Base-by-base conservation (phyloP, 1,140 invertebrate genomes). In the Lithobius niger region DNA sequence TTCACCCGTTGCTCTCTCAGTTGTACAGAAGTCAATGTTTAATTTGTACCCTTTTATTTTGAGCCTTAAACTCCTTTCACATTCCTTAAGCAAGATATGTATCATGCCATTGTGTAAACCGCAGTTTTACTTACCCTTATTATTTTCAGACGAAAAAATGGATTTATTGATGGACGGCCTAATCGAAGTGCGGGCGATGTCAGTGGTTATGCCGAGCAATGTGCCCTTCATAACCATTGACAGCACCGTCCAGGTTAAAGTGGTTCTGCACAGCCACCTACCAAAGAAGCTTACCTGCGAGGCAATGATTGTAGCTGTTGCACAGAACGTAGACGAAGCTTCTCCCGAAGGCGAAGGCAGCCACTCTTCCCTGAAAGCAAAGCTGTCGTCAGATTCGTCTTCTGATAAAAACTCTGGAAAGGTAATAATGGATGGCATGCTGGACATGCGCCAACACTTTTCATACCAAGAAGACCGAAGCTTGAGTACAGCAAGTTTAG, bases 391-490 rank as follows among this genome's bases (percentile, higher is more conserved):
- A 57, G 57, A 40, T 25, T 2, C 26, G 50, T 28, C n/a, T 26
- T n/a, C n/a, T 18, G 50, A 36, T 19, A 18, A 28, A 27, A 18
- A 26, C 15, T 52, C 3, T 18, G 16, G 47, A 21, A 25, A 18
- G 26, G 24, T 4, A 25, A 25, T 67, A 74, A 55, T 64, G 82
- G 57, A 71, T 75, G 52, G 74, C 77, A 51, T 21, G 15, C 69
- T 88, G 52, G 74, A 81, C 59, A 77, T 88, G 57, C 76, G 78
- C 44, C 77, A 82, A 1, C 79, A 82, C 64, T 68, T 87, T 26
- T 82, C 87, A 61, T 83, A 82, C 59, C 84, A 86, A 65, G 80
- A 89, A 65, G 85, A 90, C 65, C 84, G 82, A 63, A 82, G 79
- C 53, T 60, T 72, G 13, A 60, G 65, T 21, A 59, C 65, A 1